Evolutionary conservation across 1,140 invertebrate genomes (phyloP).

Genomic region (Meloidogyne floridensis): DNA sequence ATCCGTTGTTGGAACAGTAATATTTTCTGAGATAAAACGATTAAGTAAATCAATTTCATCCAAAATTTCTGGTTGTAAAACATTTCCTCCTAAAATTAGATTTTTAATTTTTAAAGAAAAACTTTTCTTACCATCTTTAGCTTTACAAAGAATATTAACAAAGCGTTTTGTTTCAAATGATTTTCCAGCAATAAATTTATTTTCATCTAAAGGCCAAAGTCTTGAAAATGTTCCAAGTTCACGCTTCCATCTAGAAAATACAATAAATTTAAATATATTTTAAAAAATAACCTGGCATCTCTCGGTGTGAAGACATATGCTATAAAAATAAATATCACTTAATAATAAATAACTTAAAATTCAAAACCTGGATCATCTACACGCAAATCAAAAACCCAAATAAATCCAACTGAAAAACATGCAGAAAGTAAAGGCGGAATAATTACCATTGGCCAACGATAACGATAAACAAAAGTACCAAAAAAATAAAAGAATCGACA

Average conservation of each 20-base stretch:
- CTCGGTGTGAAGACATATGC: conserved; percentile 63
- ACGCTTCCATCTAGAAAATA: conserved; percentile 59
- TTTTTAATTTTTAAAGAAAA: conserved; percentile 37
- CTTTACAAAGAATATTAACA: conserved; percentile 60
- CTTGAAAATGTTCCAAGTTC: conserved; percentile 58
- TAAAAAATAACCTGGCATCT: conserved; percentile 58
- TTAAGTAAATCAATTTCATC: conserved; percentile 63
- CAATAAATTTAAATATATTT: neutral
- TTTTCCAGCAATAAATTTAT: conserved; percentile 65
- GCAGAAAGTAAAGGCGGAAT: conserved; percentile 57
- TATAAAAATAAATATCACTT: neutral
- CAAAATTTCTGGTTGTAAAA: conserved; percentile 58
- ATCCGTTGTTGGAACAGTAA: conserved; percentile 60
- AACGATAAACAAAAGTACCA: conserved; percentile 42
- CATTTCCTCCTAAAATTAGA: conserved; percentile 43
- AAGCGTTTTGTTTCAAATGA: conserved; percentile 65
- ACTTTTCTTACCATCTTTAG: conserved; percentile 36
- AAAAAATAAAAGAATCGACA: conserved; percentile 54
- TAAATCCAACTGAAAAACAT: conserved; percentile 53
- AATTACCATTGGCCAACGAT: conserved; percentile 59
- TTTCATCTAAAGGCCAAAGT: conserved; percentile 65
- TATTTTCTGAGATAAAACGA: conserved; percentile 59
- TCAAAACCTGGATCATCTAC: conserved; percentile 58
- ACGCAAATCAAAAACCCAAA: conserved; percentile 57
- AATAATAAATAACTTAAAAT: neutral